Conservation (phyloP, 2,797 vertebrate genomes). For the Sebastes goodei region DNA sequence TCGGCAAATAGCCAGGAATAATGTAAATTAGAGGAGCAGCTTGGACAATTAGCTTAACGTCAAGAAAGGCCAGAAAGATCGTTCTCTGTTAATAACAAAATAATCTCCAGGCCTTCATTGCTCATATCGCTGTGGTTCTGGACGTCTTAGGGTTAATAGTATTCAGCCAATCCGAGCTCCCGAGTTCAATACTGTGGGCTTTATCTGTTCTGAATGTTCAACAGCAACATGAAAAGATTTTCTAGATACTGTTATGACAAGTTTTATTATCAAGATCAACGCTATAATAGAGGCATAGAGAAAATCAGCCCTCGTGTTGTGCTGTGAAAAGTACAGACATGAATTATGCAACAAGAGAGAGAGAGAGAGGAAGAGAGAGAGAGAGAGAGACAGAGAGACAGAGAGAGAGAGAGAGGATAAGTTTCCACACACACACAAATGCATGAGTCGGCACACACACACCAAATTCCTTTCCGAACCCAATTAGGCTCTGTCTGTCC, state of each 20-base stretch:
- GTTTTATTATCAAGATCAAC: slow-evolving; percentile 46
- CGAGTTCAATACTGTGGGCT: not conserved
- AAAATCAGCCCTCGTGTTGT: slow-evolving; percentile 27
- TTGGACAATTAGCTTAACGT: not conserved
- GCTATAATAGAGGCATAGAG: slow-evolving; percentile 22
- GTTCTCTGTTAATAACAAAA: not conserved
- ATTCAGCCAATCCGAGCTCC: not conserved
- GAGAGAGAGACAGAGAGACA: not conserved
- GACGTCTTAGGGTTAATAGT: not conserved
- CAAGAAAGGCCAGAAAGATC: not conserved
- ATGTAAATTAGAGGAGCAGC: not conserved
- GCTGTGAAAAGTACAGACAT: slow-evolving; percentile 43
- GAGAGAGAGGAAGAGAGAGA: not conserved
- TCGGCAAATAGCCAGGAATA: not conserved
- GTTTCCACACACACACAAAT: not conserved
- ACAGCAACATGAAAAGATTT: slow-evolving; percentile 20
- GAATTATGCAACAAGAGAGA: slow-evolving; percentile 56
- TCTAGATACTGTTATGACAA: slow-evolving; percentile 34
- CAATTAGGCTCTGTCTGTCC: slow-evolving; percentile 73
- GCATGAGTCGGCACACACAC: not conserved
- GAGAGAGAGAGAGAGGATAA: not conserved
- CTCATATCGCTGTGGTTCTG: not conserved
- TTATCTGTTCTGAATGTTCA: slow-evolving; percentile 23
- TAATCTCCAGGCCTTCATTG: not conserved
- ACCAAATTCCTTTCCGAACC: slow-evolving; percentile 58